Percentiles rank a stretch among this genome's conserved stretches.
phyloP scores from a whole-genome alignment of 2,797 vertebrate species.

The Alosa sapidissima region DNA sequence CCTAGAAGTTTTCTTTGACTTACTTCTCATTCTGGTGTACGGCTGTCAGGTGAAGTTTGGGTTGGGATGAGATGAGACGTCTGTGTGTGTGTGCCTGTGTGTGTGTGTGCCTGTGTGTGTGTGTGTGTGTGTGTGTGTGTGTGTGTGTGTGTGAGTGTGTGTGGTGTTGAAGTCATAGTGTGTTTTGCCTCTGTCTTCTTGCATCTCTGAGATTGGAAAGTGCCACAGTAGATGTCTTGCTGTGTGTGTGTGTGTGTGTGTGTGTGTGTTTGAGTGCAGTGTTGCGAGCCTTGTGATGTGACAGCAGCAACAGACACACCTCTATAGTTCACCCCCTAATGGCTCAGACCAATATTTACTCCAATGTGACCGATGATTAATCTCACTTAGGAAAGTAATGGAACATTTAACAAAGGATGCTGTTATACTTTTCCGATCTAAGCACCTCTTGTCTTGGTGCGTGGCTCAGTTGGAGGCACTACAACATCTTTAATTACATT shows the following conservation, averaged over 20 bases:
- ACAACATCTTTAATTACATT: not conserved
- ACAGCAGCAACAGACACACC: not conserved
- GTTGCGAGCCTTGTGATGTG: too few species aligned
- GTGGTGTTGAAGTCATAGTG: too few species aligned
- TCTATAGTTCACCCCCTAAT: too few species aligned
- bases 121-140: not conserved
- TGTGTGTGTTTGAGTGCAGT: too few species aligned
- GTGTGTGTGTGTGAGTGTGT: not conserved
- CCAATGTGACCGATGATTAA: not conserved
- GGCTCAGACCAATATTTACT: too few species aligned
- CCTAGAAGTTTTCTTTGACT: constrained; percentile 26
- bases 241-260: too few species aligned
- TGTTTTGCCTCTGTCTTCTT: too few species aligned
- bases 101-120: too few species aligned
- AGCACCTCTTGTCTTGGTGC: not conserved
- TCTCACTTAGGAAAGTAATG: not conserved
- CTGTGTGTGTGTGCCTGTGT: not conserved
- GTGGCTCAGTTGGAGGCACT: not conserved
- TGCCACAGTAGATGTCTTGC: too few species aligned
- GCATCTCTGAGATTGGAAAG: too few species aligned
- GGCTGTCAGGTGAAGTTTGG: not conserved
- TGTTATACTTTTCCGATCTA: not conserved
- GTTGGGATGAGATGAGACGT: not conserved
- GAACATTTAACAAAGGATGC: not conserved
- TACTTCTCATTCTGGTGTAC: not conserved